These are phyloP conservation scores for Valencia hispanica DNA, from an alignment of 2,797 vertebrate genomes.

Conservation along the genomic window DNA sequence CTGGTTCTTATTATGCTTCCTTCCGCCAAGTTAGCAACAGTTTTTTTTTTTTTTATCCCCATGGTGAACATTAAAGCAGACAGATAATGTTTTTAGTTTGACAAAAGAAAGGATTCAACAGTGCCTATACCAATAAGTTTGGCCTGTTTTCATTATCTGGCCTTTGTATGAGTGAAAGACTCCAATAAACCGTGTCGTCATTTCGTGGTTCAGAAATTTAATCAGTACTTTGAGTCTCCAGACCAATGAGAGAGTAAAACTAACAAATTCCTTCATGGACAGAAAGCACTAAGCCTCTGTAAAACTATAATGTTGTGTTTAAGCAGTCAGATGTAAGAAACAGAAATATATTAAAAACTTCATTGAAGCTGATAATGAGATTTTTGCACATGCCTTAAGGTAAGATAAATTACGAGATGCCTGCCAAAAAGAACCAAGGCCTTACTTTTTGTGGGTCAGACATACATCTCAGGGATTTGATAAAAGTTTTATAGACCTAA, in stretches of 20 bases:
- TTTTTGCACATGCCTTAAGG: constrained; percentile 39
- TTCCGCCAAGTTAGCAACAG: constrained; percentile 15
- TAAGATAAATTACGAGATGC: constrained; percentile 22
- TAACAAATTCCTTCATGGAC: constrained; percentile 5
- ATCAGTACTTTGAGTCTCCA: constrained; percentile 37
- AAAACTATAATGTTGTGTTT: constrained; percentile 9
- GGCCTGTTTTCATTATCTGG: constrained; percentile 56
- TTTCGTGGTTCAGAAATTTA: constrained; percentile 39
- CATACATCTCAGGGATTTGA: constrained; percentile 36
- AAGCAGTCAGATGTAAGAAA: constrained; percentile 11
- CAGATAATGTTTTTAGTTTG: constrained; percentile 46
- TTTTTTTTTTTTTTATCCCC: constrained; percentile 49
- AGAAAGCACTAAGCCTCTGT: background rate
- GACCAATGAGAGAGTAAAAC: constrained; percentile 28
- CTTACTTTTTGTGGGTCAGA: constrained; percentile 46
- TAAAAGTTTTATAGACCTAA: constrained; percentile 22
- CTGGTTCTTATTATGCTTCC: constrained; percentile 20
- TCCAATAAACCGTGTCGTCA: constrained; percentile 38
- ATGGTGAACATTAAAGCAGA: constrained; percentile 55
- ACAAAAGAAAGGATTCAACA: constrained; percentile 59
- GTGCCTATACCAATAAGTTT: constrained; percentile 27
- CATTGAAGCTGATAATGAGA: constrained; percentile 10
- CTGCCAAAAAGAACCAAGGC: constrained; percentile 33
- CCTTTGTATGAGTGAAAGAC: constrained; percentile 35
- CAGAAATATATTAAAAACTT: constrained; percentile 29